Base-by-base conservation (phyloP, 2,888 invertebrate genomes). In the Epistrophella euchroma region DNA sequence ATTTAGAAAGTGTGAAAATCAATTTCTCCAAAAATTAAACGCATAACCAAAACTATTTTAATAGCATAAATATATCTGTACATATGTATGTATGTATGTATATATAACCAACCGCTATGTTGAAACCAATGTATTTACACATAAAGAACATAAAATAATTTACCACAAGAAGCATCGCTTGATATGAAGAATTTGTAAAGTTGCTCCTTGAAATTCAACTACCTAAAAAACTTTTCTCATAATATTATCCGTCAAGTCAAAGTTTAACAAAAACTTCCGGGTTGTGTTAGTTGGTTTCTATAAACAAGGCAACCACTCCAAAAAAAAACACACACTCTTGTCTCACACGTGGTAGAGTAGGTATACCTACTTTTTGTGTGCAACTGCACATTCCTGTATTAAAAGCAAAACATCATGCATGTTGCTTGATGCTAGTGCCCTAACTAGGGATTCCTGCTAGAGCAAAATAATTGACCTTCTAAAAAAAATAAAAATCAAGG, bases 381-480 rank as follows among this genome's bases (percentile, higher is more conserved):
- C 70, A 28, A 43, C n/a, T n/a, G n/a, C 40, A 40, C 22, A 60
- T 56, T 60, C 56, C 10, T 62, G 28, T 25, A 17, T 58, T 35
- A 40, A 60, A 78, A 73, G 35, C 60, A 17, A 56, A 78, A 64
- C 74, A 75, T 74, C 74, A 75, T 74, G 58, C 47, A 80, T 70
- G 19, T 40, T 40, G 15, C 40, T 40, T 7, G 11, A 1, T n/a
- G 35, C 19, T 40, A 19, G 37, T 25, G 52, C 25, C 37, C 64
- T 71, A 45, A 62, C 40, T 25, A 64, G 28, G 28, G 45, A 45
- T 25, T 28, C 50, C 79, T 45, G 50, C 58, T 64, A 11, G 72
- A 86, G 58, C 70, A 75, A 86, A 66, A 73, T 15, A 62, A 73
- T 73, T 86, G 86, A 86, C 86, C 86, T 86, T 78, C 71, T 43